These are phyloP conservation scores for Podarcis siculus DNA, from an alignment of 2,797 vertebrate species.

Conservation along the genomic window DNA sequence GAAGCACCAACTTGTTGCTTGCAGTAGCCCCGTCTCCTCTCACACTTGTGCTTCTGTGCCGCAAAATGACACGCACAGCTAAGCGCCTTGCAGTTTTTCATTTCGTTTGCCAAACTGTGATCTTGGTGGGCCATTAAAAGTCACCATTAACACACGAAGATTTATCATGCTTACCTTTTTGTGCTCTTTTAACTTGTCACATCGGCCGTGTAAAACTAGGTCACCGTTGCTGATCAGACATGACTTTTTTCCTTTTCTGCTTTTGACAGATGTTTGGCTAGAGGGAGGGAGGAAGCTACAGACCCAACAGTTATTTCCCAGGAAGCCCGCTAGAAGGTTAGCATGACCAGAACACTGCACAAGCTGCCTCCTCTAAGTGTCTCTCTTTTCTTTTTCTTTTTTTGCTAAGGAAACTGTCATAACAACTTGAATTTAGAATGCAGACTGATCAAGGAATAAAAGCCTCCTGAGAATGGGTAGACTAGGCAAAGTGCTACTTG, in stretches of 20 bases:
- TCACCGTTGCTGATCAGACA: not conserved
- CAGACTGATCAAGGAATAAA: conserved; percentile 42
- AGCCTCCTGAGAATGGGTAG: conserved; percentile 53
- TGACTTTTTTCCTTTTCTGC: not conserved
- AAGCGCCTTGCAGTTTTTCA: not conserved
- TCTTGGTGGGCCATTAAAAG: conserved; percentile 34
- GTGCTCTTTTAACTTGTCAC: conserved; percentile 41
- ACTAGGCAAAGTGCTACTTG: conserved; percentile 10
- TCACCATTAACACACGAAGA: conserved; percentile 42
- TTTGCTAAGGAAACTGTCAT: conserved; percentile 59
- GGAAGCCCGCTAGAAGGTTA: conserved; percentile 32
- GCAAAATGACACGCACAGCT: conserved; percentile 7
- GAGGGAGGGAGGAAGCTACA: not conserved
- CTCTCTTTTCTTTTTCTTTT: not conserved
- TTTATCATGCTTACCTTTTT: conserved; percentile 38
- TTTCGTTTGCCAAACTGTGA: not conserved
- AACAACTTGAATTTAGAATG: conserved; percentile 56
- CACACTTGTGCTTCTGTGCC: not conserved
- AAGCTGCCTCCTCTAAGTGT: conserved; percentile 49
- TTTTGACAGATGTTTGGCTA: not conserved
- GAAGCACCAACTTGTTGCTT: not conserved
- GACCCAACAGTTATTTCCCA: conserved; percentile 20
- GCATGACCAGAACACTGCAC: not conserved
- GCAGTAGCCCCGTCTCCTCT: not conserved
- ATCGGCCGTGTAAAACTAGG: conserved; percentile 23